A percentile compares a stretch with the other conserved stretches of the same genome.
Conservation (phyloP, 1,140 invertebrate genomes). For the Brachionus sp. region DNA sequence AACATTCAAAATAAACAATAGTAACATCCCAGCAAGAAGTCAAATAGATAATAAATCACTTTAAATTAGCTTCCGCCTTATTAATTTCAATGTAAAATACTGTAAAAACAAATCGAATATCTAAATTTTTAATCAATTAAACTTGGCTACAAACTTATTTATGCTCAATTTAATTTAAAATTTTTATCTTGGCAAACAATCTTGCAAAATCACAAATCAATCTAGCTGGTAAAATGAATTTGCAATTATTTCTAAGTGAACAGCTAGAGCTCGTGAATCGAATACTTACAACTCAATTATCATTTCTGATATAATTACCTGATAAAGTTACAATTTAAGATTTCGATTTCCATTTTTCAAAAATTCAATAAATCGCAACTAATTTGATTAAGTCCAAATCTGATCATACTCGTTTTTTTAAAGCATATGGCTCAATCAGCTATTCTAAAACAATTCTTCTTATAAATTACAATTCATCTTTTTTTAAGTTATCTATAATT, state of each 20-base stretch:
- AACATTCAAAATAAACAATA: neutral
- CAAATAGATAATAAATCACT: conserved; percentile 4
- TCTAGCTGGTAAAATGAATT: neutral
- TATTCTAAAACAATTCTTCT: neutral
- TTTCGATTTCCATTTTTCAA: conserved; percentile 15
- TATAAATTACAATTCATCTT: conserved; percentile 22
- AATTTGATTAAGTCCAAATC: conserved; percentile 22
- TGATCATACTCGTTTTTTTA: neutral
- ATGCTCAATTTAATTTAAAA: conserved; percentile 41
- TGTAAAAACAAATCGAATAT: neutral
- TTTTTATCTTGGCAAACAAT: neutral
- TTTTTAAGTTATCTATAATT: conserved; percentile 16
- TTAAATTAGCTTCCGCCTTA: neutral
- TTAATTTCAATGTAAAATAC: neutral
- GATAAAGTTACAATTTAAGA: conserved; percentile 16
- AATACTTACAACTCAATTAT: neutral
- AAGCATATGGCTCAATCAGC: conserved; percentile 7
- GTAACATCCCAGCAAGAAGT: conserved; percentile 13
- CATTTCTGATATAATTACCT: conserved; percentile 33
- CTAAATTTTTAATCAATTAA: neutral
- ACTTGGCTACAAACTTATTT: neutral
- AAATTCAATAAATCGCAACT: conserved; percentile 35
- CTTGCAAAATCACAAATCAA: neutral
- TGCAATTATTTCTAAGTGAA: neutral
- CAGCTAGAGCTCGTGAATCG: neutral